Evolutionary conservation across 2,113 vertebrate genomes (phyloP).

Genomic region (Saccopteryx bilineata): DNA sequence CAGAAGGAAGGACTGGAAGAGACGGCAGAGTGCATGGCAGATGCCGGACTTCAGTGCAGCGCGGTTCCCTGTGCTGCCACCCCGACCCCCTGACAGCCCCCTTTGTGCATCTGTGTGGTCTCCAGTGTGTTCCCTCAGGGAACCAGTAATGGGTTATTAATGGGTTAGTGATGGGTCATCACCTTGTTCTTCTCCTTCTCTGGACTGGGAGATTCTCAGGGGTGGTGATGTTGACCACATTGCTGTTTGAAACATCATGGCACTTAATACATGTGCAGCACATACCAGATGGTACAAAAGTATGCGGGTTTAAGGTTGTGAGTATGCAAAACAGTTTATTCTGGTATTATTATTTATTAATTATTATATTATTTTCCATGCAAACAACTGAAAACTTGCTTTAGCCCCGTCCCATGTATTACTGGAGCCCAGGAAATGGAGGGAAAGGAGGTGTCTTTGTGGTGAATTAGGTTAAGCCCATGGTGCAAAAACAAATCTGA

Average conservation of each 20-base stretch:
- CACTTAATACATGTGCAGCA: not conserved
- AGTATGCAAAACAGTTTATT: not conserved
- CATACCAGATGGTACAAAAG: not conserved
- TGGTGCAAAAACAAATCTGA: not conserved
- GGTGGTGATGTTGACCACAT: not conserved
- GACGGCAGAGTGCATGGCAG: no score
- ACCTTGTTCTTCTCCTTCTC: not conserved
- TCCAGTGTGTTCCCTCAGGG: no score
- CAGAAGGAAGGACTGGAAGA: not conserved
- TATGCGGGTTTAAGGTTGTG: not conserved
- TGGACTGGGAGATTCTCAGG: not conserved
- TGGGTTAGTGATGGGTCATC: no score
- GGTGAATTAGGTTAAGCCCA: not conserved
- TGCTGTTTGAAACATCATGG: not conserved
- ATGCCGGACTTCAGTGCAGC: not conserved
- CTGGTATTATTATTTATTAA: not conserved
- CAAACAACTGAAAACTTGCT: not conserved
- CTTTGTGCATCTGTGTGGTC: not conserved
- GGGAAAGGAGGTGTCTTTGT: not conserved
- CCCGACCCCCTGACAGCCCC: accelerated
- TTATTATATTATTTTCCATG: not conserved
- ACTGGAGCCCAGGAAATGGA: not conserved
- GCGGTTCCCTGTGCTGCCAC: not conserved
- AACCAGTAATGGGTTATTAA: not conserved
- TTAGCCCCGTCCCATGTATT: not conserved